Evolutionary conservation across 2,797 vertebrate species (phyloP).

Genomic region (Pipistrellus pipistrellus): DNA sequence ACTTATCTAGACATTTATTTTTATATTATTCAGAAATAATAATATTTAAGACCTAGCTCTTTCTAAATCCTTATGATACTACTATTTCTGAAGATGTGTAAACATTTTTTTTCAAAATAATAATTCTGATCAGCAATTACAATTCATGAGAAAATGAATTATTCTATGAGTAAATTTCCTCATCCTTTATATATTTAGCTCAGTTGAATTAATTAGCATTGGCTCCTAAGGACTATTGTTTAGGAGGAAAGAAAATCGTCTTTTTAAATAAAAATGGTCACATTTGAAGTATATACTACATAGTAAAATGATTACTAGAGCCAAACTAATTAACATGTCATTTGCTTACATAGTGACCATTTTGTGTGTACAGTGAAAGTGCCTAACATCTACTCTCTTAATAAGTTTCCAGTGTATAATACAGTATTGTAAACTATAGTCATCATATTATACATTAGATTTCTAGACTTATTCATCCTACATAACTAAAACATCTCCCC

Average conservation of each 20-base stretch:
- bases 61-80: slow-evolving; percentile 10
- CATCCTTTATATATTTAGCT: background rate
- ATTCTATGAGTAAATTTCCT: background rate
- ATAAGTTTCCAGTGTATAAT: background rate
- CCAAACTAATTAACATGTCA: background rate
- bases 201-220: background rate
- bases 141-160: background rate
- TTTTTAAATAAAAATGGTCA: background rate
- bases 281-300: background rate
- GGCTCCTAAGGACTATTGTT: background rate
- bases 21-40: background rate
- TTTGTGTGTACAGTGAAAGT: background rate
- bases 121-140: background rate
- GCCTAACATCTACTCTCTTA: background rate
- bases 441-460: background rate
- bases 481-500: background rate
- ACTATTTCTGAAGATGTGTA: slow-evolving; percentile 16
- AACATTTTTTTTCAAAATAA: background rate
- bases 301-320: background rate
- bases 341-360: background rate
- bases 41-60: background rate
- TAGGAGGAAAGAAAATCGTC: background rate
- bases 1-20: slow-evolving; percentile 10
- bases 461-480: background rate
- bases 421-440: background rate